phyloP scores from a whole-genome alignment of 92 coral and sea anemone genomes.

The Zoanthus sansibaricus region DNA sequence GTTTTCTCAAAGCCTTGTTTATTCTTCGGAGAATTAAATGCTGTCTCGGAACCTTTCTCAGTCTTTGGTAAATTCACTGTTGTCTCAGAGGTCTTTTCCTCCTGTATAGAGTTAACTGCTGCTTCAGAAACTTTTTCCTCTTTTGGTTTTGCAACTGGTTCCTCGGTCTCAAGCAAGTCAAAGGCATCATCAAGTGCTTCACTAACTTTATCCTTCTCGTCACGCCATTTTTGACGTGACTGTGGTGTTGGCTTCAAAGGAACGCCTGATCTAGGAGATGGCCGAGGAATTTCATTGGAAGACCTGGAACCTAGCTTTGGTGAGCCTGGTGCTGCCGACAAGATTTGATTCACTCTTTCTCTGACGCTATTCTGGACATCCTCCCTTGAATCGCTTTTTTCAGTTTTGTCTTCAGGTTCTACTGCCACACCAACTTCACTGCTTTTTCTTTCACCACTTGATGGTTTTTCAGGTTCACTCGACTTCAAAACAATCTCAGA shows the following conservation, averaged over 20 bases:
- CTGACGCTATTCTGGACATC: conserved; percentile 35
- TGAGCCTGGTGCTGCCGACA: conserved; percentile 54
- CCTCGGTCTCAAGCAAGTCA: conserved; percentile 44
- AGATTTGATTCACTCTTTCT: conserved; percentile 32
- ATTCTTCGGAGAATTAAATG: neutral
- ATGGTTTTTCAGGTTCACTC: neutral
- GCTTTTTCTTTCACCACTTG: conserved; percentile 9
- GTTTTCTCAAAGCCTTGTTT: neutral
- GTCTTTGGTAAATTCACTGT: no score
- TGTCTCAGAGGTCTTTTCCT: conserved; percentile 2
- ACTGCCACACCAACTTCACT: neutral
- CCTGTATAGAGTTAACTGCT: neutral
- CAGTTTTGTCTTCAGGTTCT: neutral
- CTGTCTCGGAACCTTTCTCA: neutral
- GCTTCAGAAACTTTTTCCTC: conserved; percentile 12
- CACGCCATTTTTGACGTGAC: conserved; percentile 34
- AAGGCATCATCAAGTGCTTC: conserved; percentile 63
- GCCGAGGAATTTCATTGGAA: neutral
- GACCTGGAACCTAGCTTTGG: conserved; percentile 38
- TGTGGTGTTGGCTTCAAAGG: conserved; percentile 32
- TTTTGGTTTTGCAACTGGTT: neutral
- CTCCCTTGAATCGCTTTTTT: conserved; percentile 34
- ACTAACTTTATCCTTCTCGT: conserved; percentile 30
- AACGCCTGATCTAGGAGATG: conserved; percentile 15
- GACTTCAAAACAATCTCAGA: neutral